Conservation (phyloP, 23 tunicate genomes). For the Clavelina lepadiformis region DNA sequence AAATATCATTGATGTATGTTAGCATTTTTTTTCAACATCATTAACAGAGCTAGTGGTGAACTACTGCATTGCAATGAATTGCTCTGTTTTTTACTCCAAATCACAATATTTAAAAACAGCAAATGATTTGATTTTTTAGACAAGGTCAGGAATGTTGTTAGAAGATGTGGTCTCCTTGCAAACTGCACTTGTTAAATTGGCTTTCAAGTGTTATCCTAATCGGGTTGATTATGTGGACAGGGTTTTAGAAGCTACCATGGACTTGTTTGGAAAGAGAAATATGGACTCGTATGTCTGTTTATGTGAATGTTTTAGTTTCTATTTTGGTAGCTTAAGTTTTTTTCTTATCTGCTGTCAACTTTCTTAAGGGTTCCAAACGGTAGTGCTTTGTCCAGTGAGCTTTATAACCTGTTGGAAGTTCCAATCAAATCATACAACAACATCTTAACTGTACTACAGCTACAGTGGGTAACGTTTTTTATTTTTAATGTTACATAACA, state of each 20-base stretch:
- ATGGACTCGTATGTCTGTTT: constrained; percentile 38
- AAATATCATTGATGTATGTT: constrained; percentile 51
- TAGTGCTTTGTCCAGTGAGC: constrained; percentile 52
- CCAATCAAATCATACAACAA: constrained; percentile 61
- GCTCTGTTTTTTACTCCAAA: no score
- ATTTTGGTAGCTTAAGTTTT: neutral
- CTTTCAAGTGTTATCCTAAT: constrained; percentile 80
- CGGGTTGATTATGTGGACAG: constrained; percentile 67
- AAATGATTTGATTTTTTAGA: constrained; percentile 2
- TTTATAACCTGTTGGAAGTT: constrained; percentile 38
- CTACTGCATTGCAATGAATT: no score
- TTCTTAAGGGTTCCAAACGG: constrained; percentile 47
- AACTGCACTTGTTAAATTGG: constrained; percentile 68
- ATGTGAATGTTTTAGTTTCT: neutral
- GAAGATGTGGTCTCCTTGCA: constrained; percentile 92
- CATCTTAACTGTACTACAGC: constrained; percentile 50
- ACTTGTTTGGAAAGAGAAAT: constrained; percentile 59
- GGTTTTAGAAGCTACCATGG: constrained; percentile 72
- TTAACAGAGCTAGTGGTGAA: neutral
- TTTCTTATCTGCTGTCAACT: neutral
- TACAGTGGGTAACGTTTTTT: constrained; percentile 23
- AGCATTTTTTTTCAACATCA: neutral
- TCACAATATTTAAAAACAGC: no score
- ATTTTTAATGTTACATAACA: no score
- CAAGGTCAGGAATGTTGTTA: constrained; percentile 42